phyloP scores from a whole-genome alignment of 2,888 invertebrate species.

The Heliconius cydno region DNA sequence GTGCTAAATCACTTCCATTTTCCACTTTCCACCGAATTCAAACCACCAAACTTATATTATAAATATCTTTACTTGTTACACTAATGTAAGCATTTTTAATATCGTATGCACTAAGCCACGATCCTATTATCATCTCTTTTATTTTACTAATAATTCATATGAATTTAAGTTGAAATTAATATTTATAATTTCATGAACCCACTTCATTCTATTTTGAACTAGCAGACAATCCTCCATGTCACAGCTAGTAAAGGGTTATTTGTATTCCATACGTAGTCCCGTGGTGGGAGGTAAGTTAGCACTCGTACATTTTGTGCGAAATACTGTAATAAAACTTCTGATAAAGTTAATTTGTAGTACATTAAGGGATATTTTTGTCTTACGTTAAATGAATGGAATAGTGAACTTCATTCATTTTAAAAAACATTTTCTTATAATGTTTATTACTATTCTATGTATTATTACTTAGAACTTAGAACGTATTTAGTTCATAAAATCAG shows the following conservation, averaged over 20 bases:
- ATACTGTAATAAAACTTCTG: constrained; percentile 12
- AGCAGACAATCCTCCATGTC: not conserved
- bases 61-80: too few species aligned
- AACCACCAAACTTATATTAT: too few species aligned
- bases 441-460: not conserved
- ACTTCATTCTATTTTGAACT: not conserved
- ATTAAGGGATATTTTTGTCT: not conserved
- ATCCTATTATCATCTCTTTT: too few species aligned
- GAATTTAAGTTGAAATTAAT: not conserved
- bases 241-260: not conserved
- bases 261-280: constrained; percentile 5
- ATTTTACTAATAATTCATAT: too few species aligned
- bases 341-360: constrained; percentile 25
- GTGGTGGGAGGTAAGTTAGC: constrained; percentile 14
- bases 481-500: too few species aligned
- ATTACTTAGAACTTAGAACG: too few species aligned
- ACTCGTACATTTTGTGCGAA: constrained; percentile 4
- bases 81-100: too few species aligned
- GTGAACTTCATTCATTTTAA: not conserved
- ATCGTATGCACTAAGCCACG: too few species aligned
- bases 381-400: not conserved
- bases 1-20: not conserved
- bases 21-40: not conserved
- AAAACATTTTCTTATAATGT: not conserved
- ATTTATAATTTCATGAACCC: not conserved